phyloP scores from a whole-genome alignment of 1,140 invertebrate species.

The Pogonomyrmex barbatus region DNA sequence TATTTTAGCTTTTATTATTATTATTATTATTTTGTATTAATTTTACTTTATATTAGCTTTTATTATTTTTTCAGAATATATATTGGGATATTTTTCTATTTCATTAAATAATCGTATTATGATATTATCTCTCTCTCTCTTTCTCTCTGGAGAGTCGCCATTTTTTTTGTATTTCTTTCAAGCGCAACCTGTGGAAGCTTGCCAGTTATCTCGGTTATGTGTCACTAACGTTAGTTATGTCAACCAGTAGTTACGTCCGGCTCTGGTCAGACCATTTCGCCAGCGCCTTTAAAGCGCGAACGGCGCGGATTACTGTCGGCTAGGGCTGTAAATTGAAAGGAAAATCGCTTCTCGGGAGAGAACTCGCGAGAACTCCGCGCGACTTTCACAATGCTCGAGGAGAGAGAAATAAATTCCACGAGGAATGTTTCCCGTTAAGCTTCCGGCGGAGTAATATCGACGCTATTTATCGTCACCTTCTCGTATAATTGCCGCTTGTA shows the following conservation, averaged over 20 bases:
- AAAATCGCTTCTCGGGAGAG: conserved; percentile 34
- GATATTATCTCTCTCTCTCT: too few species aligned
- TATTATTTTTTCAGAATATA: background rate
- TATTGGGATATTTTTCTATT: background rate
- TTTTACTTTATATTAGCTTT: too few species aligned
- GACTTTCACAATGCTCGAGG: background rate
- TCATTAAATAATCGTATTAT: too few species aligned
- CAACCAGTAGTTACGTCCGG: background rate
- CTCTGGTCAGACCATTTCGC: background rate
- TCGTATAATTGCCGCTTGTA: conserved; percentile 34
- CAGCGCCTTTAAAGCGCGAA: conserved; percentile 22
- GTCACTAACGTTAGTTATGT: conserved; percentile 23
- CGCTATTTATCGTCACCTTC: conserved; percentile 33
- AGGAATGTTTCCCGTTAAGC: conserved; percentile 36
- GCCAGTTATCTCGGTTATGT: conserved; percentile 7
- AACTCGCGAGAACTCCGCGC: conserved; percentile 6
- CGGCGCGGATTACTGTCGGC: background rate
- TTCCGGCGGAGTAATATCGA: conserved; percentile 25
- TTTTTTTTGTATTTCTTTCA: background rate
- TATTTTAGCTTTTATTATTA: too few species aligned
- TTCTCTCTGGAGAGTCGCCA: background rate
- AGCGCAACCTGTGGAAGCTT: background rate
- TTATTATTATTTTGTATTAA: too few species aligned
- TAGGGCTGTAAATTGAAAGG: conserved; percentile 35
- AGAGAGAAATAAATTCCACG: conserved; percentile 24